Base-by-base conservation (phyloP, 1,140 invertebrate species). In the Papilio aristodemus region DNA sequence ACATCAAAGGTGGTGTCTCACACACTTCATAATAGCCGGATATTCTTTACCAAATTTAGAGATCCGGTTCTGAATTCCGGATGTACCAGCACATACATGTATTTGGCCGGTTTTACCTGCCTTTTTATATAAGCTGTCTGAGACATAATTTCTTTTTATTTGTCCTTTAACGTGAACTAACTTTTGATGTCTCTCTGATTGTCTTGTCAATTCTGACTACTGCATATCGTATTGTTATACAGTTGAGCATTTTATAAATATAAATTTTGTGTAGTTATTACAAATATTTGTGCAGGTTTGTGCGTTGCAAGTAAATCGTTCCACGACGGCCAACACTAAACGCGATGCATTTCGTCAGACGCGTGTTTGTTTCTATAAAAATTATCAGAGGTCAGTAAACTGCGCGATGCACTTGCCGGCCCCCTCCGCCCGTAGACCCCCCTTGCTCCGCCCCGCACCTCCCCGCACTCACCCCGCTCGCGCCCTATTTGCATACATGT, bases 341-440 rank as follows among this genome's bases (percentile, higher is more conserved):
- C 46, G 19, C 58, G 39, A 32, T 41, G 72, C 27, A 43, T 54
- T 54, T 54, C 46, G 46, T 54, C 46, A 25, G 46, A 54, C 46
- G 46, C 46, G 46, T 54, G 46, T 54, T 54, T 54, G 71, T 75
- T 80, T 76, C 73, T 71, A 72, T 69, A 74, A 70, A 74, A 71
- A 76, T 74, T 76, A 80, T 73, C 71, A 69, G 54, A 71, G 76
- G 76, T 77, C 74, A 74, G 64, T 74, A 75, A 76, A 80, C 78
- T 70, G 71, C 68, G 74, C 69, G 74, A 74, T 73, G 70, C 59
- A 64, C 38, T 63, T 41, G 22, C 38, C 39, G 25, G 3, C 62
- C 38, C 38, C 39, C 17, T 17, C 14, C 17, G 1, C 57, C 22
- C 32, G 14, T 8, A 0, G 5, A 7, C 14, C 14, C 43, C n/a